Percentiles rank a stretch among this genome's conserved stretches.
Evolutionary conservation across 2,113 vertebrate genomes (phyloP).

Genomic region (Tapirus terrestris): DNA sequence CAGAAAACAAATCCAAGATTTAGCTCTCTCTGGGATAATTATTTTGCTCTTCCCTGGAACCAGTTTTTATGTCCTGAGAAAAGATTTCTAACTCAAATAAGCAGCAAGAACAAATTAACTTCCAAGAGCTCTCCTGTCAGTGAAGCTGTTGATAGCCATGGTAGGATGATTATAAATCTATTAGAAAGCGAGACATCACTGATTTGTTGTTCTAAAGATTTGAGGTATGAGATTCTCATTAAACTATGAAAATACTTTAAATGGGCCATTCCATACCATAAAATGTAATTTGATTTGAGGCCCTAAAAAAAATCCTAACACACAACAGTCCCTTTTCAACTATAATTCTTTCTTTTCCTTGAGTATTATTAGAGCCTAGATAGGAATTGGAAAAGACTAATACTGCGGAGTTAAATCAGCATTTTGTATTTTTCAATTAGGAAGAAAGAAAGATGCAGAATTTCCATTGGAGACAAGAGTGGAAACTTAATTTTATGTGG

Average conservation of each 20-base stretch:
- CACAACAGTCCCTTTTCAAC: not conserved
- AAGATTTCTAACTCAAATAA: conserved; percentile 56
- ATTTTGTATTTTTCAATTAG: conserved; percentile 11
- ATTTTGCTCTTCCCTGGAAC: conserved; percentile 38
- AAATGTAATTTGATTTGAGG: not conserved
- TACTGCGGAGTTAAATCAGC: not conserved
- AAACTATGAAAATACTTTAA: conserved; percentile 34
- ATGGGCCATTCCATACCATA: not conserved
- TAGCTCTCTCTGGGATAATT: conserved; percentile 58
- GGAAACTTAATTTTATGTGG: not conserved
- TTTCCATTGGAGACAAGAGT: not conserved
- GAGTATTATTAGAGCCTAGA: not conserved
- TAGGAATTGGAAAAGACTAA: not conserved
- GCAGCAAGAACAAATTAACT: conserved; percentile 36
- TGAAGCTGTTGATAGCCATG: not conserved
- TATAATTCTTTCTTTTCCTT: not conserved
- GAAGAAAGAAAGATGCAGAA: not conserved
- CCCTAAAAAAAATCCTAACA: not conserved
- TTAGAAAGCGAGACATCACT: not conserved
- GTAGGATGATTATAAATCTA: conserved; percentile 40
- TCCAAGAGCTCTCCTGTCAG: not conserved
- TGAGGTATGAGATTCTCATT: not conserved
- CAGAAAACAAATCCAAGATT: conserved; percentile 39
- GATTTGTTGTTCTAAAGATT: conserved; percentile 24
- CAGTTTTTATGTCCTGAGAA: conserved; percentile 53